Evolutionary conservation across 2,113 vertebrate species (phyloP), one percentile per base, ranked within the genome.

Genomic region (Empidonax alnorum): DNA sequence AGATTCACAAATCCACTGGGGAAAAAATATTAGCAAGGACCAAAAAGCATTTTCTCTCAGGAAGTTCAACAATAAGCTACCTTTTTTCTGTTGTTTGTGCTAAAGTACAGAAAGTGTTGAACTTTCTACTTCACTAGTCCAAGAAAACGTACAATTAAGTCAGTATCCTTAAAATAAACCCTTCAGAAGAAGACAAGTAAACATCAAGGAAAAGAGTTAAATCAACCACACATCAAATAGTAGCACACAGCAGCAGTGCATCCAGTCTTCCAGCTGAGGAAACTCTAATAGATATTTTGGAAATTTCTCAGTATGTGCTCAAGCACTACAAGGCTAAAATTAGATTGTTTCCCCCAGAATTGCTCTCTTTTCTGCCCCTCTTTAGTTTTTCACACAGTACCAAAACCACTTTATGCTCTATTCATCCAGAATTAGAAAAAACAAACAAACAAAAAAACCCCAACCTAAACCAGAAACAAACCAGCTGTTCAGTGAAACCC

Each of bases 351-450:
- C 10, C 14, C 7, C 12, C 4, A 79, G 18, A 82, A 76, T 5
- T 35, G 44, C 11, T 59, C 39, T 37, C 35, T 7, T 55, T 84
- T 75, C 12, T 87, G 12, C n/a, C 30, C 12, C 31, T 9, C 37
- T 77, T 44, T 63, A 61, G 44, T 46, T 89, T 81, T 86, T 47
- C 28, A 85, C 18, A 76, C 3, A 75, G 20, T 22, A 68, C 8
- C 18, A 68, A 56, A 53, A 61, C 1, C 3, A 24, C 21, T 65
- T 52, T 56, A 66, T 59, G 25, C 59, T 41, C 20, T 59, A 12
- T 68, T 61, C 3, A 80, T 15, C 0, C 0, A 33, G 20, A 69
- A 44, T n/a, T 65, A 47, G 12, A 1, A 68, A 61, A 42, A 4
- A 59, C 39, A 41, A 41, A 39, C 39, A 39, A 39, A 41, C 12